A percentile compares a stretch with the other conserved stretches of the same genome.
These are phyloP conservation scores for Darevskia nairensis DNA, from an alignment of 2,797 vertebrate species.

Conservation along the genomic window DNA sequence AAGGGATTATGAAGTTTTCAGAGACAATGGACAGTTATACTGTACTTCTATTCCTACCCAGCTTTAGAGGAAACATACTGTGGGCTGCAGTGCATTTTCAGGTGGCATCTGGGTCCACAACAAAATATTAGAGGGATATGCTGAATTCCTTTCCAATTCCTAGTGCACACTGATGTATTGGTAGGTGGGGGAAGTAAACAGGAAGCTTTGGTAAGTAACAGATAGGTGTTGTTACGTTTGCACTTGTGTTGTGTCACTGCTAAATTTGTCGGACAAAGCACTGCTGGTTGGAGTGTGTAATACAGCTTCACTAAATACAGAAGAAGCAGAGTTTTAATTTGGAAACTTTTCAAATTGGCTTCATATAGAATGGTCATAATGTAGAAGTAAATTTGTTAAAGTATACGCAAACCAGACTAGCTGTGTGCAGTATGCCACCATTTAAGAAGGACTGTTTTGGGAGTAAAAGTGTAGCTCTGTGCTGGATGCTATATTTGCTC, in stretches of 20 bases:
- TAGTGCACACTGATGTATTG: background rate
- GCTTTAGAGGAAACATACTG: too few species aligned
- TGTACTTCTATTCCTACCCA: too few species aligned
- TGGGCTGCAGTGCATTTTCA: background rate
- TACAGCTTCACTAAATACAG: background rate
- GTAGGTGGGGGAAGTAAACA: background rate
- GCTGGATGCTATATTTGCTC: background rate
- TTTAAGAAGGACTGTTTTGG: background rate
- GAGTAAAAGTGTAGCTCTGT: background rate
- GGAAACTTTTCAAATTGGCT: background rate
- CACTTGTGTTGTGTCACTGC: background rate
- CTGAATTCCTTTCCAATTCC: background rate
- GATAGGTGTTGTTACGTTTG: background rate
- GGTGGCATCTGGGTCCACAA: background rate
- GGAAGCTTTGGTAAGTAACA: background rate
- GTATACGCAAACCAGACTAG: background rate
- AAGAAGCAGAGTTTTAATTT: background rate
- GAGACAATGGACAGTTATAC: too few species aligned
- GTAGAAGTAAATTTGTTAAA: background rate
- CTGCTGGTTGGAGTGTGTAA: background rate
- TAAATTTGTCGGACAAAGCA: background rate
- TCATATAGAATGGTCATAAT: background rate
- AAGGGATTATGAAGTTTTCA: conserved; percentile 48
- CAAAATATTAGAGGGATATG: background rate
- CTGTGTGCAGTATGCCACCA: background rate